A percentile compares a stretch with the other conserved stretches of the same genome.
Conservation (phyloP, 2,113 vertebrate species). For the Neolamprologus brichardi region DNA sequence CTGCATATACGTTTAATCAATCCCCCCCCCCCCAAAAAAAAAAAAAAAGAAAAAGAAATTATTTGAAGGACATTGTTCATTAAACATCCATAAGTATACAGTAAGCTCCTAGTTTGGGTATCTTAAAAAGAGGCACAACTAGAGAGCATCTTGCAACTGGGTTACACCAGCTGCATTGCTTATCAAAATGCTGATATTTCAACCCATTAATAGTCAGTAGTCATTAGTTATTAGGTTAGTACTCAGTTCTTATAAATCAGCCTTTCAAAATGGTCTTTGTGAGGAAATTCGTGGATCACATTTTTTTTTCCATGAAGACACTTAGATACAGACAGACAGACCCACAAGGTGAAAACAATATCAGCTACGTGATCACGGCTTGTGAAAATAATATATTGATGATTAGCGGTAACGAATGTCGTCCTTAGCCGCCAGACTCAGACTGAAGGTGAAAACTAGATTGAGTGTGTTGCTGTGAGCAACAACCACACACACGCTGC, state of each 20-base stretch:
- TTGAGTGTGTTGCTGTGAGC: background rate
- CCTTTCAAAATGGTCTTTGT: background rate
- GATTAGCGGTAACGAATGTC: background rate
- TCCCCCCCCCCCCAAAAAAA: no score
- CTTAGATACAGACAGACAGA: background rate
- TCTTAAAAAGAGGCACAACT: background rate
- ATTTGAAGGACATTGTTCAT: background rate
- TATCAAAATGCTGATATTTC: background rate
- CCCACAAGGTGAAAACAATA: background rate
- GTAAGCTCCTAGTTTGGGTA: background rate
- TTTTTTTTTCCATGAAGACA: background rate
- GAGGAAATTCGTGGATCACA: background rate
- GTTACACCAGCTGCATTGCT: background rate
- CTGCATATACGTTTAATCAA: background rate
- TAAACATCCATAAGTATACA: background rate
- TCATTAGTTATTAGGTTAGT: background rate
- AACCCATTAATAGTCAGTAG: background rate
- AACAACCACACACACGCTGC: background rate
- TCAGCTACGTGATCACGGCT: background rate
- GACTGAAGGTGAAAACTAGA: constrained; percentile 23
- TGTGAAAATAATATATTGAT: background rate
- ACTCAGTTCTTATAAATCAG: background rate
- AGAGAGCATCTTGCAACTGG: background rate
- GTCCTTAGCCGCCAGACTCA: background rate
- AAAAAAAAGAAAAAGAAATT: background rate